Percentiles rank a stretch among this genome's conserved stretches.
Conservation (phyloP, 2,888 invertebrate genomes). For the Glaucopsyche alexis region DNA sequence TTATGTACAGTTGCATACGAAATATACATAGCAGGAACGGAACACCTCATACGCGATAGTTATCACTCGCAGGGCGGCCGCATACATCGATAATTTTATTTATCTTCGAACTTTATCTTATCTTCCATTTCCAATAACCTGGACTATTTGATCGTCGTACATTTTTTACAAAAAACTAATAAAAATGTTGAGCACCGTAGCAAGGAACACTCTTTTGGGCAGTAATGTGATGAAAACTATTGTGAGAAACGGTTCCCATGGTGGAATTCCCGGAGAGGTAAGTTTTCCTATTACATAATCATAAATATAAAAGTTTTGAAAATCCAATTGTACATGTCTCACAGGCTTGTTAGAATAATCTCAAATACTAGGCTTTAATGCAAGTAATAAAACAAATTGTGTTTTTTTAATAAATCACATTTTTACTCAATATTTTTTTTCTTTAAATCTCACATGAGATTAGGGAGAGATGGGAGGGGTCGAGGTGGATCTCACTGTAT, state of each 20-base stretch:
- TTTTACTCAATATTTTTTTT: too few relatives aligned
- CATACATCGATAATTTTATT: slow-evolving; percentile 40
- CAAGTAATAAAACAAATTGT: too few relatives aligned
- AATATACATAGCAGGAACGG: background rate
- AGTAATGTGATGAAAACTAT: slow-evolving; percentile 62
- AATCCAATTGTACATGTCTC: too few relatives aligned
- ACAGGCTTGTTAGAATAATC: too few relatives aligned
- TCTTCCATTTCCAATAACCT: slow-evolving; percentile 49
- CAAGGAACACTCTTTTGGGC: slow-evolving; percentile 62
- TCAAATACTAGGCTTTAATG: too few relatives aligned
- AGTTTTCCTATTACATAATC: slow-evolving; percentile 56
- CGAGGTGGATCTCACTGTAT: too few relatives aligned
- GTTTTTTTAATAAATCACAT: too few relatives aligned
- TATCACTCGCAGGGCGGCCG: slow-evolving; percentile 47
- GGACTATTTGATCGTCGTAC: slow-evolving; percentile 33
- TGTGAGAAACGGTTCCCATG: slow-evolving; percentile 65
- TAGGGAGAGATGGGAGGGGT: too few relatives aligned
- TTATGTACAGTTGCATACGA: background rate
- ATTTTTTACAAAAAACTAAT: slow-evolving; percentile 36
- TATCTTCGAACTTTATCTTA: slow-evolving; percentile 51
- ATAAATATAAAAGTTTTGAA: too few relatives aligned
- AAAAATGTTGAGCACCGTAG: slow-evolving; percentile 68
- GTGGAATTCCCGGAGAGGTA: slow-evolving; percentile 69
- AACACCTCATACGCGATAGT: slow-evolving; percentile 34
- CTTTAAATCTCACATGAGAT: too few relatives aligned